Base-by-base conservation (phyloP, 1,140 invertebrate species). In the Sminthurinus signatus region DNA sequence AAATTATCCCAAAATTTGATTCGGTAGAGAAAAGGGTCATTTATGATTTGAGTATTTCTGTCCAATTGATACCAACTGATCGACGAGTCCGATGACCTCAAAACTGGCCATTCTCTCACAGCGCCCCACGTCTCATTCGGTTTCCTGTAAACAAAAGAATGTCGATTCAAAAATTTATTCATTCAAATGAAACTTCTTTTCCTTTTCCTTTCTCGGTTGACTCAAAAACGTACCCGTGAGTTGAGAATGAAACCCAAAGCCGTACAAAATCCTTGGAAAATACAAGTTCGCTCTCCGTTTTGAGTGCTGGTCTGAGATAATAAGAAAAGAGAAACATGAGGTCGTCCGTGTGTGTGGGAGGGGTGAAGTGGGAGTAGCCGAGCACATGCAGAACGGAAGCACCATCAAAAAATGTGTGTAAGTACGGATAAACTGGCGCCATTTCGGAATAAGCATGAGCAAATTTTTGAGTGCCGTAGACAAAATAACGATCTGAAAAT, bases 371-470 rank as follows among this genome's bases (percentile, higher is more conserved):
- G 31, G 29, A 2, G 36, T 32, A 46, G 32, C 27, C 21, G 17
- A 50, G 32, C 28, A 52, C 25, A 19, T 42, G n/a, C 10, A 31
- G 36, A 5, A 25, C 10, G 14, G 46, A 54, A 19, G 17, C 43
- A n/a, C 46, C 63, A 39, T 62, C 67, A 17, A 60, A 58, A 46
- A 59, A 66, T 8, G 44, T 55, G 17, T 62, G 59, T 29, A 69
- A 46, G 54, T 46, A 69, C 0, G 59, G 29, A 23, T 69, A 69
- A 10, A 62, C 60, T 25, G 52, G 56, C 0, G 59, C 19, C 10
- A 55, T 31, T 21, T 54, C 60, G 19, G 67, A 25, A 31, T 44
- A 44, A 8, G 51, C 43, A 15, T 39, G 17, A 5, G 55, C 62
- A 28, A 55, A 17, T 15, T 31, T 19, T 29, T 61, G 43, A 21